A percentile compares a stretch with the other conserved stretches of the same genome.
These are phyloP conservation scores for Temnothorax ravouxi DNA, from an alignment of 2,888 invertebrate species.

Conservation along the genomic window DNA sequence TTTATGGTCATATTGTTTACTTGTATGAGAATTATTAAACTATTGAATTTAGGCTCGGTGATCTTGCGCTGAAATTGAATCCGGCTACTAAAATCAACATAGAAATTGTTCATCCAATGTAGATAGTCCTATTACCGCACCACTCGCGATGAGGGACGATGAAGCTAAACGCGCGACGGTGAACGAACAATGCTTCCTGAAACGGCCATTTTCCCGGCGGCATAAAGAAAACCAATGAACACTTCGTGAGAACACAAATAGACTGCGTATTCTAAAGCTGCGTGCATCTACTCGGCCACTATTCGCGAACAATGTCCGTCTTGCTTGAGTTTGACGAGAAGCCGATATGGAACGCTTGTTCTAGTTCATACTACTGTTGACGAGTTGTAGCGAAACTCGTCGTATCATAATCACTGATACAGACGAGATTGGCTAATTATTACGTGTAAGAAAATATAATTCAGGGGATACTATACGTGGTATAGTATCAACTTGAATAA, in stretches of 20 bases:
- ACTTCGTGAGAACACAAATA: slow-evolving; percentile 35
- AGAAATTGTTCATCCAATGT: neutral
- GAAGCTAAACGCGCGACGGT: slow-evolving; percentile 13
- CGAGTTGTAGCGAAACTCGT: neutral
- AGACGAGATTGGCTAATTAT: neutral
- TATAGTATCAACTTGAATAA: neutral
- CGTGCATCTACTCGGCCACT: neutral
- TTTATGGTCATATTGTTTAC: neutral
- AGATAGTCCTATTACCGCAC: slow-evolving; percentile 8
- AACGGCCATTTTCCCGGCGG: slow-evolving; percentile 42
- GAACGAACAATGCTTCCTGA: slow-evolving; percentile 46
- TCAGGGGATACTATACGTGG: neutral
- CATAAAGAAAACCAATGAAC: slow-evolving; percentile 41
- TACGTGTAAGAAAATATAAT: neutral
- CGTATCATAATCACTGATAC: neutral
- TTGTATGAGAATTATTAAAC: neutral
- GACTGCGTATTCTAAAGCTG: slow-evolving; percentile 29
- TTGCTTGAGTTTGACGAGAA: slow-evolving; percentile 41
- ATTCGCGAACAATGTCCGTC: slow-evolving; percentile 35
- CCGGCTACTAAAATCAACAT: slow-evolving; percentile 5
- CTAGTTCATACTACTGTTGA: slow-evolving; percentile 23
- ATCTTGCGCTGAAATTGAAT: neutral
- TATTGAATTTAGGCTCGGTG: neutral
- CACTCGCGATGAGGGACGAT: slow-evolving; percentile 14
- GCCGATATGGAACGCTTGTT: slow-evolving; percentile 29